Conservation (phyloP, 1,140 invertebrate genomes). For the Sarcophaga peregrina region DNA sequence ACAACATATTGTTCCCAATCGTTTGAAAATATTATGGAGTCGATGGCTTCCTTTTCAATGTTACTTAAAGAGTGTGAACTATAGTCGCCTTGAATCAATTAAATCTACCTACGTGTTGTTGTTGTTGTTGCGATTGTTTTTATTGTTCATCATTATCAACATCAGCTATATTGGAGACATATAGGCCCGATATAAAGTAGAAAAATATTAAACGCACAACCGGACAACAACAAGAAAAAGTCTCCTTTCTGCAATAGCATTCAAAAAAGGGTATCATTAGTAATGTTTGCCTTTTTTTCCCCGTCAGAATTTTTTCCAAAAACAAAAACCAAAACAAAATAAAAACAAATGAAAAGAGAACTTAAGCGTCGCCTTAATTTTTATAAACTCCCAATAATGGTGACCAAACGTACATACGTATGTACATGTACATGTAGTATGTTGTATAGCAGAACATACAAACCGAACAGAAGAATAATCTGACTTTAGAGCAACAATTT, state of each 20-base stretch:
- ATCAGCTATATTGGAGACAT: background rate
- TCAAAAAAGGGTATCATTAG: constrained; percentile 24
- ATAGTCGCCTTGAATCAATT: background rate
- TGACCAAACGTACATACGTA: background rate
- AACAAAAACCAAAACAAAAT: background rate
- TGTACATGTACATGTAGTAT: too few relatives aligned
- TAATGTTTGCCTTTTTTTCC: background rate
- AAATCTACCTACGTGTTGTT: background rate
- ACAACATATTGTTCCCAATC: too few relatives aligned
- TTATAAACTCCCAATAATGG: constrained; percentile 22
- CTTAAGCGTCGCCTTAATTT: constrained; percentile 14
- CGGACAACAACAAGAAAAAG: background rate
- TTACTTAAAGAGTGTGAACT: background rate
- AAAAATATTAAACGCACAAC: background rate
- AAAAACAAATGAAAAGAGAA: background rate
- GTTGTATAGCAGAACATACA: background rate
- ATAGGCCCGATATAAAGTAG: background rate
- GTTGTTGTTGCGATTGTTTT: too few relatives aligned
- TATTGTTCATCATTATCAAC: background rate
- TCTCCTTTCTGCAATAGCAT: background rate
- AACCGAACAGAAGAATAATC: background rate
- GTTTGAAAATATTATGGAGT: too few relatives aligned
- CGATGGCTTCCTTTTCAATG: too few relatives aligned
- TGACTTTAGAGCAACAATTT: background rate
- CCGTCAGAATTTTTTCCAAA: background rate